A percentile compares a stretch with the other conserved stretches of the same genome.
Conservation (phyloP, 2,113 vertebrate genomes). For the Dicaeum eximium region DNA sequence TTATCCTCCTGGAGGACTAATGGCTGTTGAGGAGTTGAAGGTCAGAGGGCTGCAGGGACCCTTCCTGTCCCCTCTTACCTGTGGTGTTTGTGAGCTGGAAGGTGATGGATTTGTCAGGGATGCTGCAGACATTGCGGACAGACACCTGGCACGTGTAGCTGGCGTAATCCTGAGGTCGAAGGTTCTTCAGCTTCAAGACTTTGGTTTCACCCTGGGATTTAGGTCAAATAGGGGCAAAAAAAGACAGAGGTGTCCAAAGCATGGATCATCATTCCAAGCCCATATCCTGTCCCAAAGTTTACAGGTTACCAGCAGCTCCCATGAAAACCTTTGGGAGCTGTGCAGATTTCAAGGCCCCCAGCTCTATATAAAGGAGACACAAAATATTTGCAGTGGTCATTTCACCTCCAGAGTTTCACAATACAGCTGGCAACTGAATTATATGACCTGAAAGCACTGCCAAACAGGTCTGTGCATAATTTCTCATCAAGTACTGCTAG, state of each 20-base stretch:
- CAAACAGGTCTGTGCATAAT: not conserved
- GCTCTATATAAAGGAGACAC: not conserved
- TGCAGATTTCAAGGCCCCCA: not conserved
- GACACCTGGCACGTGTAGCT: conserved; percentile 97
- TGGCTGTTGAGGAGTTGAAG: not conserved
- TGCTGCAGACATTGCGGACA: conserved; percentile 93
- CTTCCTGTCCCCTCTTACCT: conserved; percentile 66
- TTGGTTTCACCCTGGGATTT: conserved; percentile 91
- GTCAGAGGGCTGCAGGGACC: fast-evolving
- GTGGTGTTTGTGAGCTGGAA: conserved; percentile 94
- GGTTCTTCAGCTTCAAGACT: conserved; percentile 96
- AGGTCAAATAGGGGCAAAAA: not conserved
- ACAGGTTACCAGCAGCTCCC: not conserved
- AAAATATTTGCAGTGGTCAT: not conserved
- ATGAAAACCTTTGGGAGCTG: not conserved
- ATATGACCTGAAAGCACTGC: not conserved
- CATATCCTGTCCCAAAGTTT: not conserved
- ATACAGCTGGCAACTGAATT: not conserved
- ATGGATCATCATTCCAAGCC: not conserved
- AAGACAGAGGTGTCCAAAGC: not conserved
- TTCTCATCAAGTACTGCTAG: not conserved
- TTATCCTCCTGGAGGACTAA: not conserved
- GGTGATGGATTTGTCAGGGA: conserved; percentile 90
- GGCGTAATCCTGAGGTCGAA: conserved; percentile 91
- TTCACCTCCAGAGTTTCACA: not conserved